Evolutionary conservation across 2,888 invertebrate species (phyloP), one percentile per base, ranked within the genome.

Genomic region (Mythimna pallens): DNA sequence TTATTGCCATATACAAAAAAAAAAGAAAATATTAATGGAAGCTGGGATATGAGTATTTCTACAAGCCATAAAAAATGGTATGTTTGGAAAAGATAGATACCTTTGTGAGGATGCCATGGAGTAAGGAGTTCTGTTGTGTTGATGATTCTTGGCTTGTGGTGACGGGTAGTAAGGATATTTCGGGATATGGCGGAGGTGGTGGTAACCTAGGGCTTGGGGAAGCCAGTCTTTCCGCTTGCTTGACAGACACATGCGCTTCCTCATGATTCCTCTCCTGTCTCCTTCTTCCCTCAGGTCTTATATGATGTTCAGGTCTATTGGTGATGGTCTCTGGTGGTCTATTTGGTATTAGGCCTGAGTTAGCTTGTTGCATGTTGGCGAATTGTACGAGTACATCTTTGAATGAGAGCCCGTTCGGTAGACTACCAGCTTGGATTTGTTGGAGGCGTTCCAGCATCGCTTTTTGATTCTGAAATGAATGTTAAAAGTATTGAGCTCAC

Each of bases 41-140:
- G 84, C 87, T 85, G 87, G 84, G 72, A 81, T 80, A 86, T 86
- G 86, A 87, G 80, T 83, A 83, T 78, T 76, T 83, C 84, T 84
- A 84, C 84, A 86, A 87, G 85, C 83, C 67, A 70, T 83, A 73
- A 76, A 67, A 47, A 76, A 62, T 73, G 30, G 59, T 52, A 43
- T 70, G 65, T 25, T 63, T 55, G 34, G 14, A n/a, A 34, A 36
- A n/a, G 43, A 59, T 70, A 72, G 30, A 67, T 90, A 96, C 97
- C 96, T 98, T 98, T 2, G 98, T 98, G 70, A 98, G 94, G 86
- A 98, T 98, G 57, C 98, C 98, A 89, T 98, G 98, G 6, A 98
- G 96, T 65, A 98, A 93, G 0, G 98, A 98, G 76, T 97, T 97
- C 84, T 97, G 97, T 77, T 96, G 96, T 8, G 93, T 90, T 10